A percentile compares a stretch with the other conserved stretches of the same genome.
phyloP scores from a whole-genome alignment of 2,113 vertebrate species.

The Pomatostomus ruficeps region DNA sequence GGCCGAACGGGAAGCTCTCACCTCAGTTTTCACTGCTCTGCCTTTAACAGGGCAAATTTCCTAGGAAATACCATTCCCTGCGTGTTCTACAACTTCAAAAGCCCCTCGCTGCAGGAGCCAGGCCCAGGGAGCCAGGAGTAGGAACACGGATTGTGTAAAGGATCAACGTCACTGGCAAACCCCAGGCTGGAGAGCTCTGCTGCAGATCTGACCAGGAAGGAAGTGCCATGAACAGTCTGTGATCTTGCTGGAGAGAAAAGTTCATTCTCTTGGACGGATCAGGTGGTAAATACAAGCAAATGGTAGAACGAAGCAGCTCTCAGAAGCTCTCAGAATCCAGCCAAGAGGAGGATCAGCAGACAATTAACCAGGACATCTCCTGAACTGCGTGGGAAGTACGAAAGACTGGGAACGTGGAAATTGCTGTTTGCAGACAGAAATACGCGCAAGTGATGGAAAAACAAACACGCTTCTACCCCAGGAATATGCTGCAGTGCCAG shows the following conservation, averaged over 20 bases:
- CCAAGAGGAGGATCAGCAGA: background rate
- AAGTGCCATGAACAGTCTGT: background rate
- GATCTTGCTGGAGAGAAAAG: background rate
- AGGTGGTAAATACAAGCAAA: background rate
- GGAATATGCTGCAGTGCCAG: background rate
- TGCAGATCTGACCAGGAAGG: background rate
- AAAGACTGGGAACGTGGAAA: background rate
- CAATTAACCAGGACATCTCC: background rate
- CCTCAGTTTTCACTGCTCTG: background rate
- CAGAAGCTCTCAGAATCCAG: background rate
- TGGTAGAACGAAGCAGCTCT: background rate
- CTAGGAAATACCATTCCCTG: background rate
- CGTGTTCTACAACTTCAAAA: background rate
- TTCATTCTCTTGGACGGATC: background rate
- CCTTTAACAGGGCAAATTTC: background rate
- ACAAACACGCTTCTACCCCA: background rate
- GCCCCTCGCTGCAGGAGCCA: background rate
- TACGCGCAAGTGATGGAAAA: background rate
- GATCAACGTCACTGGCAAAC: background rate
- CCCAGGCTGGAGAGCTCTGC: background rate
- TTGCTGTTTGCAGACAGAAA: background rate
- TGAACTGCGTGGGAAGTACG: background rate
- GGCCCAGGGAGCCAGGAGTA: fast-evolving
- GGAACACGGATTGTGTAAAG: fast-evolving
- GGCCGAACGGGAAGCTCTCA: background rate